Percentiles rank a stretch among this genome's conserved stretches.
phyloP scores from a whole-genome alignment of 2,797 vertebrate species.

The Lacerta viridis region DNA sequence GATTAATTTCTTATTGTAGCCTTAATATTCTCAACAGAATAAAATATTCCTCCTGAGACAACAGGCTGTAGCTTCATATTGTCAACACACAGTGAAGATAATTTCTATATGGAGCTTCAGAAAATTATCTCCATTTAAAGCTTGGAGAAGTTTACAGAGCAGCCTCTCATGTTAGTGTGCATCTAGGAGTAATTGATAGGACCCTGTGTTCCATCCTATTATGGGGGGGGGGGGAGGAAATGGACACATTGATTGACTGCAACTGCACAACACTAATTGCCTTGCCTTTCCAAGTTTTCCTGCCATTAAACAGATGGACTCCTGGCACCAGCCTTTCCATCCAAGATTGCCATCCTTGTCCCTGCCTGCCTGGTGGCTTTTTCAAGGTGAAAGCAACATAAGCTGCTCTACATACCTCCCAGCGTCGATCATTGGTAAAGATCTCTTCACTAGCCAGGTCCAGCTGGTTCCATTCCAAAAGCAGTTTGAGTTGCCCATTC shows the following conservation, averaged over 20 bases:
- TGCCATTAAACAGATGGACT: neutral
- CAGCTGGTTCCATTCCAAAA: slow-evolving; percentile 86
- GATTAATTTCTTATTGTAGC: neutral
- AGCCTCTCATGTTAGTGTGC: neutral
- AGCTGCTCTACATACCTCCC: slow-evolving; percentile 78
- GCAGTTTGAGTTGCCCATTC: slow-evolving; percentile 84
- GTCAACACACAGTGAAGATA: neutral
- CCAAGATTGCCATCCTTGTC: neutral
- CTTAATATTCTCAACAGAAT: neutral
- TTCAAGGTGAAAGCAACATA: neutral
- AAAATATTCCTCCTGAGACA: neutral
- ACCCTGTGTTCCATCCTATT: neutral
- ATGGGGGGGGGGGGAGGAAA: neutral
- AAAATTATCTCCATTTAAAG: neutral
- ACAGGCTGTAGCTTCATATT: neutral
- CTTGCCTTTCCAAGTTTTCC: neutral
- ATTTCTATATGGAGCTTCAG: neutral
- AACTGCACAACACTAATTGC: neutral
- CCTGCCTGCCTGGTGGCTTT: neutral
- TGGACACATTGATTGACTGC: neutral
- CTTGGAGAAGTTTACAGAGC: neutral
- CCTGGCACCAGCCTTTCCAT: neutral
- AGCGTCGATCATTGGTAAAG: slow-evolving; percentile 84
- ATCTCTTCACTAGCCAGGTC: slow-evolving; percentile 84
- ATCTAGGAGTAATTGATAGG: neutral